Evolutionary conservation across 2,888 invertebrate genomes (phyloP).

Genomic region (Fragum fragum): DNA sequence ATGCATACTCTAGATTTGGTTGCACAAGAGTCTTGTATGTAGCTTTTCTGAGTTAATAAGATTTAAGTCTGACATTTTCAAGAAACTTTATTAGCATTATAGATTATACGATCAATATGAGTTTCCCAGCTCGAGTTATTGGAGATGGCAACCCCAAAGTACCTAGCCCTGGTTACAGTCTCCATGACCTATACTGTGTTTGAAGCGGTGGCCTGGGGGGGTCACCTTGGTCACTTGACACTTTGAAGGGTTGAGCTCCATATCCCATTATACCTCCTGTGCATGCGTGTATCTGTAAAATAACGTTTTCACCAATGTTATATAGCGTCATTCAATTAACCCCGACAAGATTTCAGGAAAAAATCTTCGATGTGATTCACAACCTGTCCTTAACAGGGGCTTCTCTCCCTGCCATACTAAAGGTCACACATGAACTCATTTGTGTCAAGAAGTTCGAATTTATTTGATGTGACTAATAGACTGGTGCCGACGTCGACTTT

Average conservation of each 20-base stretch:
- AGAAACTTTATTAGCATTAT: not conserved
- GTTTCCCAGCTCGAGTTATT: not conserved
- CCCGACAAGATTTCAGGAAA: not conserved
- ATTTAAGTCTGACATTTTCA: not conserved
- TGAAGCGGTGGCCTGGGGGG: not conserved
- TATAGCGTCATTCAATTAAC: not conserved
- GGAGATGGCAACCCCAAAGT: conserved; percentile 3
- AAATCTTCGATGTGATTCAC: not conserved
- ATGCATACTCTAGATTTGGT: not conserved
- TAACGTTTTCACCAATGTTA: not conserved
- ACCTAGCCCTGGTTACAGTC: not conserved
- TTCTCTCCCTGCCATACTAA: not conserved
- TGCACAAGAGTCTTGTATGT: not conserved
- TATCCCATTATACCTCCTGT: not conserved
- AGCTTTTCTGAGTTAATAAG: not conserved
- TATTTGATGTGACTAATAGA: too few relatives aligned
- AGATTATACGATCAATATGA: not conserved
- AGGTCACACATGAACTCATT: not conserved
- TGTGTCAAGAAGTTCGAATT: not conserved
- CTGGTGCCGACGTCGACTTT: too few relatives aligned
- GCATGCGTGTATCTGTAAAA: not conserved
- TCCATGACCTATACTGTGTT: not conserved
- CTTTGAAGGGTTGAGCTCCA: not conserved
- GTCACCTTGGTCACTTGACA: not conserved
- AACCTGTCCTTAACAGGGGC: not conserved